These are phyloP conservation scores for Gastracanthus pulcherrimus DNA, from an alignment of 2,888 invertebrate genomes.

Conservation along the genomic window DNA sequence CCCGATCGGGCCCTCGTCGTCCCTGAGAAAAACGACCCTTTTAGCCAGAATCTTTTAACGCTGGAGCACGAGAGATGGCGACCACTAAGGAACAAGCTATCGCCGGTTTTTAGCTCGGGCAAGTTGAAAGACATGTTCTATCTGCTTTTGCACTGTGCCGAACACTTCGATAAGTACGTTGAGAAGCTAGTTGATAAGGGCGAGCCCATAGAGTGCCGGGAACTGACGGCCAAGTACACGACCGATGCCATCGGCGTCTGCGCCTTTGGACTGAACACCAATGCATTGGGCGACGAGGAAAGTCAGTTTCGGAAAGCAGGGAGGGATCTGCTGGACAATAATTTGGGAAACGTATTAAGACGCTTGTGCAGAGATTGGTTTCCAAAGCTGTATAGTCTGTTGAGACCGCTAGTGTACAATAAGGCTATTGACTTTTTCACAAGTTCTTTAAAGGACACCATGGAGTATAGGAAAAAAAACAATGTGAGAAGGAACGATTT, in stretches of 20 bases:
- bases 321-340: conserved; percentile 64
- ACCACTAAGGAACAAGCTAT: conserved; percentile 76
- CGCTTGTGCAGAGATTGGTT: not conserved
- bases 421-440: conserved; percentile 77
- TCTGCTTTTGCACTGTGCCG: conserved; percentile 76
- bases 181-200: not conserved
- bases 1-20: conserved; percentile 67
- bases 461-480: conserved; percentile 78
- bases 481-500: conserved; percentile 80
- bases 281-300: conserved; percentile 71
- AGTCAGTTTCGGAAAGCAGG: conserved; percentile 75
- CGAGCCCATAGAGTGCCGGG: conserved; percentile 72
- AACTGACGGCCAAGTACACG: not conserved
- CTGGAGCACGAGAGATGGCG: conserved; percentile 78
- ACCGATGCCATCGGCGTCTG: conserved; percentile 72
- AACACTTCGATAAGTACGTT: conserved; percentile 75
- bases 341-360: conserved; percentile 35
- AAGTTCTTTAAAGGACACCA: conserved; percentile 77
- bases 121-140: conserved; percentile 79
- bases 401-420: conserved; percentile 54
- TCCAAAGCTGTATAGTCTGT: conserved; percentile 56
- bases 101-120: conserved; percentile 78
- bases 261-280: conserved; percentile 76
- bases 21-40: conserved; percentile 74
- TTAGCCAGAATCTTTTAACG: conserved; percentile 76